These are phyloP conservation scores for Ophion costatus DNA, from an alignment of 2,888 invertebrate genomes.

Conservation along the genomic window DNA sequence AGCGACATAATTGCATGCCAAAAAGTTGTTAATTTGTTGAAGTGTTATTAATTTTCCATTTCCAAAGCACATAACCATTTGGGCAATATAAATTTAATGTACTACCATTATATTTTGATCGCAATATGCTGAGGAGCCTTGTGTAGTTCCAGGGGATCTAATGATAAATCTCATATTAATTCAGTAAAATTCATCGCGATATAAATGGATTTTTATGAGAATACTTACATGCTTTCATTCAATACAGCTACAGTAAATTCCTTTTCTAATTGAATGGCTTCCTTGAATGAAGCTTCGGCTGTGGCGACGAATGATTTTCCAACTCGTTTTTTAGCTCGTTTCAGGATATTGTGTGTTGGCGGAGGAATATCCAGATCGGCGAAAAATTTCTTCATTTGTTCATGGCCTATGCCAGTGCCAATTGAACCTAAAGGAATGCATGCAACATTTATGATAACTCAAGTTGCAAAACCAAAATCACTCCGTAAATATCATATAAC, in stretches of 20 bases:
- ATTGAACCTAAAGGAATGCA: conserved; percentile 19
- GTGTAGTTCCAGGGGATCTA: conserved; percentile 24
- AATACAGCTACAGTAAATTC: not conserved
- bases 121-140: conserved; percentile 20
- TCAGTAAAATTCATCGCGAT: conserved; percentile 23
- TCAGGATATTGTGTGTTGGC: conserved; percentile 19
- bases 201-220: conserved; percentile 23
- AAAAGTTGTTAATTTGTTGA: conserved; percentile 34
- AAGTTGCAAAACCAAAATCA: conserved; percentile 3
- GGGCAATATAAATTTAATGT: conserved; percentile 21
- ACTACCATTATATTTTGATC: conserved; percentile 38
- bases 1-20: conserved; percentile 30
- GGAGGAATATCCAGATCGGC: conserved; percentile 33
- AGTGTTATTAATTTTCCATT: conserved; percentile 22
- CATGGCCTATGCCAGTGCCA: conserved; percentile 28
- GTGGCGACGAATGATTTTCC: conserved; percentile 13
- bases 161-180: conserved; percentile 37
- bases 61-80: conserved; percentile 14
- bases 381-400: conserved; percentile 22
- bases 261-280: conserved; percentile 30
- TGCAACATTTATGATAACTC: conserved; percentile 10
- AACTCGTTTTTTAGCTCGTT: conserved; percentile 27
- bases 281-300: conserved; percentile 9
- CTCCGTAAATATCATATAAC: not conserved
- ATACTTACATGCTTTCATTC: conserved; percentile 20